Conservation (phyloP, 2,888 invertebrate species). For the Ophion slaviceki region DNA sequence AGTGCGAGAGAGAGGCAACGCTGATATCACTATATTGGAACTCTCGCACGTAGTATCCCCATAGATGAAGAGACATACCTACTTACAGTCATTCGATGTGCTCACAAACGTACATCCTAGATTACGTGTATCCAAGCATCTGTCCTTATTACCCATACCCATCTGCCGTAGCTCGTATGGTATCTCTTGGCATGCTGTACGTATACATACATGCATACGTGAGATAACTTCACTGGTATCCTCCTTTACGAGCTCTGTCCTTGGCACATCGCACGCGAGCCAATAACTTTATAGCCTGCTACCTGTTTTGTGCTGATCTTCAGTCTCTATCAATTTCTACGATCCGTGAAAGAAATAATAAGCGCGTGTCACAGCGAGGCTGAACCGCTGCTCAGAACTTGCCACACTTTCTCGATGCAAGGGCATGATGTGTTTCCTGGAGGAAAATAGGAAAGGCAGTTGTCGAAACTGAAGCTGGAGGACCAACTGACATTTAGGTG, state of each 20-base stretch:
- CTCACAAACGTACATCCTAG: conserved; percentile 49
- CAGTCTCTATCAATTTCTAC: conserved; percentile 17
- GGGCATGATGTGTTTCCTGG: background rate
- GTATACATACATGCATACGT: conserved; percentile 3
- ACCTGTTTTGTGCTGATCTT: conserved; percentile 6
- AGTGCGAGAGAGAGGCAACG: conserved; percentile 1
- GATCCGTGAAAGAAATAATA: background rate
- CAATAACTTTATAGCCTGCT: background rate
- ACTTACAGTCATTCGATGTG: conserved; percentile 53
- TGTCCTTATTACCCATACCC: conserved; percentile 70
- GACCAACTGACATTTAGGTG: background rate
- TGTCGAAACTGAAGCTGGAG: background rate
- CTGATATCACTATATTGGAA: conserved; percentile 21
- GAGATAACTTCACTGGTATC: conserved; percentile 31
- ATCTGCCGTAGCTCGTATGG: conserved; percentile 35
- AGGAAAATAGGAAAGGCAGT: background rate
- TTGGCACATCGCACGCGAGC: conserved; percentile 19
- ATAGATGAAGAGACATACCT: conserved; percentile 53
- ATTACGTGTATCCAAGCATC: conserved; percentile 61
- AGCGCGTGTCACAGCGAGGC: background rate
- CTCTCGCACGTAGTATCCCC: conserved; percentile 50
- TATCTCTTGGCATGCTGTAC: conserved; percentile 6
- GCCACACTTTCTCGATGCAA: background rate
- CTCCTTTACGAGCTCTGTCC: conserved; percentile 25
- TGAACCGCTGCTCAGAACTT: background rate